These are phyloP conservation scores for Diploptera punctata DNA, from an alignment of 2,888 invertebrate species.

Conservation along the genomic window DNA sequence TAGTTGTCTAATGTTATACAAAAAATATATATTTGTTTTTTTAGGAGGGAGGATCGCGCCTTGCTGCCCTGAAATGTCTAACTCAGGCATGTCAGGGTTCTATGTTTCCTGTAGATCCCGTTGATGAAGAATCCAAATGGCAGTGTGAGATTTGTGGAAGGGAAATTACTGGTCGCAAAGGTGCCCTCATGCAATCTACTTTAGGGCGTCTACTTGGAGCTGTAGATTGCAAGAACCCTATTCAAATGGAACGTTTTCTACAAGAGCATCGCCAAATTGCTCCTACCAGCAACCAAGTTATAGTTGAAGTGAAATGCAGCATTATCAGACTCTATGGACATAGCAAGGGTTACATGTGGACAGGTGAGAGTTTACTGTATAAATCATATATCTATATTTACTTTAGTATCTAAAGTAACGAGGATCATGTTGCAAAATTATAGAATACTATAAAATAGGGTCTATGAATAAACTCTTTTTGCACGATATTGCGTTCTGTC, in stretches of 20 bases:
- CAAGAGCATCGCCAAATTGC: slow-evolving; percentile 62
- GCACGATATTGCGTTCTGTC: too few species aligned
- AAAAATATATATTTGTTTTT: too few species aligned
- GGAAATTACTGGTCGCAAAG: slow-evolving; percentile 58
- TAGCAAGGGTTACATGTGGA: slow-evolving; percentile 61
- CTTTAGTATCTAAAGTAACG: too few species aligned
- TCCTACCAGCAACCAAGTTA: slow-evolving; percentile 66
- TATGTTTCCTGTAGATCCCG: slow-evolving; percentile 64
- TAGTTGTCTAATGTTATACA: too few species aligned
- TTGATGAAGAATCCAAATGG: slow-evolving; percentile 63
- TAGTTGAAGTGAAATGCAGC: slow-evolving; percentile 67
- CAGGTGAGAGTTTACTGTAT: slow-evolving; percentile 59
- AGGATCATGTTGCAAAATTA: too few species aligned
- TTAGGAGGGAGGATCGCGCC: slow-evolving; percentile 65
- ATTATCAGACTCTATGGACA: slow-evolving; percentile 68
- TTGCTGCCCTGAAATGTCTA: slow-evolving; percentile 66
- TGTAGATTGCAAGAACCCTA: slow-evolving; percentile 59
- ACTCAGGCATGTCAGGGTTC: slow-evolving; percentile 59
- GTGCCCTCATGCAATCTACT: slow-evolving; percentile 40
- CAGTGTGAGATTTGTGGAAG: slow-evolving; percentile 63
- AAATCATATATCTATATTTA: too few species aligned
- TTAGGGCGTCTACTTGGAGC: slow-evolving; percentile 63
- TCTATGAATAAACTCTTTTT: too few species aligned
- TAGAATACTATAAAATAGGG: too few species aligned
- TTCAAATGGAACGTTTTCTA: slow-evolving; percentile 64